These are phyloP conservation scores for Rhadina sibilatrix DNA, from an alignment of 2,113 vertebrate genomes.

Conservation along the genomic window DNA sequence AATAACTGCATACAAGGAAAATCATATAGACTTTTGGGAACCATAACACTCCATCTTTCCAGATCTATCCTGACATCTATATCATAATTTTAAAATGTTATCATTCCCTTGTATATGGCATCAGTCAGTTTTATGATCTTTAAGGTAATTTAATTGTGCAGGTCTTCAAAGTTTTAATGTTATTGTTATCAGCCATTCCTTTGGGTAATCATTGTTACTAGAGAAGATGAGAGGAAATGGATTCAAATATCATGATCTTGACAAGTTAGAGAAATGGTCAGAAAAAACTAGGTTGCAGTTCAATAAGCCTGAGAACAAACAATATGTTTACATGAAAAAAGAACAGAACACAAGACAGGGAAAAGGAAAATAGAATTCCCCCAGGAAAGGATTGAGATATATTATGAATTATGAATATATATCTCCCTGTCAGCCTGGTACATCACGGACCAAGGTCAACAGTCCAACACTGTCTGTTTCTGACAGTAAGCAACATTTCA, in stretches of 20 bases:
- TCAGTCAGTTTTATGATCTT: slow-evolving; percentile 15
- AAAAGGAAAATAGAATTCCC: neutral
- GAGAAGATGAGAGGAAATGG: neutral
- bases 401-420: no score
- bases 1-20: neutral
- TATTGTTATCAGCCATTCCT: neutral
- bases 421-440: no score
- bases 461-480: neutral
- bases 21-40: neutral
- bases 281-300: neutral
- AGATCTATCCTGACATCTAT: neutral
- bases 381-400: neutral
- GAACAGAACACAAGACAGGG: neutral
- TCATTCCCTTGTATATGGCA: neutral
- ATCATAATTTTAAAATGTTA: slow-evolving; percentile 3
- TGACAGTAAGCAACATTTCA: neutral
- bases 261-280: neutral
- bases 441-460: neutral
- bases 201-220: neutral
- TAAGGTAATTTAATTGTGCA: neutral
- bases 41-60: neutral
- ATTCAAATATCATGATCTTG: neutral
- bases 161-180: slow-evolving; percentile 5
- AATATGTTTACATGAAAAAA: neutral
- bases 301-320: neutral